Evolutionary conservation across 1,140 invertebrate species (phyloP), one percentile per base, ranked within the genome.

Genomic region (Thereuonema tuberculata): DNA sequence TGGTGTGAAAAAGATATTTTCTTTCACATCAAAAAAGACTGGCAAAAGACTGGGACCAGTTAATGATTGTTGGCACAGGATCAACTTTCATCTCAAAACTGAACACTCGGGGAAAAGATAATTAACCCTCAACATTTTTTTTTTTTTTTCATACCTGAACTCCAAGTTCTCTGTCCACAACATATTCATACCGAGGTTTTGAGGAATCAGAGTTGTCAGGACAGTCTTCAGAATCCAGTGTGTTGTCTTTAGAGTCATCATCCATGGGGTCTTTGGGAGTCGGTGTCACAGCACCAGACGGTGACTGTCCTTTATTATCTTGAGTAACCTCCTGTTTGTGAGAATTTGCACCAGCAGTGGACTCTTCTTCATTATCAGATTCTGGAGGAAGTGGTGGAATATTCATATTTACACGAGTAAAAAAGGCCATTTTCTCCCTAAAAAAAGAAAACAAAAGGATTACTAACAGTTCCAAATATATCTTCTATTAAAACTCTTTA

Each of bases 401-500:
- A 62, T 80, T 84, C 23, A 84, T 69, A 67, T 87, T 87, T 3
- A 84, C 80, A 61, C 84, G 79, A 1, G 89, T 93, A 71, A 95
- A 93, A 74, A 95, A 95, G 15, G 90, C 87, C 83, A 95, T 95
- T 74, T 93, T 94, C 75, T 93, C 90, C 78, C 90, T 93, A 75
- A 23, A 31, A 28, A 54, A 17, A n/a, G 52, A 63, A 50, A 1
- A 27, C 20, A 58, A 59, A 49, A 64, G 61, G 23, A 52, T n/a
- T n/a, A n/a, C n/a, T 28, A 57, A 14, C 24, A 60, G 31, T 37
- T 5, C 31, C 5, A 37, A 37, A 9, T 37, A 9, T 9, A 37
- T 37, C 17, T 37, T 37, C 31, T 9, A n/a, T n/a, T n/a, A n/a
- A n/a, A n/a, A n/a, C n/a, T n/a, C n/a, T n/a, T n/a, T n/a, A n/a